These are phyloP conservation scores for Eilema sororculum DNA, from an alignment of 2,888 invertebrate genomes.

Conservation along the genomic window DNA sequence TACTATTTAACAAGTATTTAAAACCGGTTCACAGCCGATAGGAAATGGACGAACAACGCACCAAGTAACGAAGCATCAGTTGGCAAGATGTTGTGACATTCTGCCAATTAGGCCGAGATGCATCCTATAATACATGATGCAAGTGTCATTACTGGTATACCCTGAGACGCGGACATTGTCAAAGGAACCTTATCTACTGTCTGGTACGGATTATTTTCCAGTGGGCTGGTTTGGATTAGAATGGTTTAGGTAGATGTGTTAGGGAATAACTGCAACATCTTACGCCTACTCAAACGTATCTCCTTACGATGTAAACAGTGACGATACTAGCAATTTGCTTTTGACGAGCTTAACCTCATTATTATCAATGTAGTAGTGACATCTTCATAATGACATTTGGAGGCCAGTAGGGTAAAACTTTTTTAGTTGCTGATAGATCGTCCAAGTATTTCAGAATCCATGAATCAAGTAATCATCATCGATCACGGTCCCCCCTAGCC, in stretches of 20 bases:
- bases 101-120: conserved; percentile 34
- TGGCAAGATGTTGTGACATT: conserved; percentile 39
- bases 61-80: conserved; percentile 13
- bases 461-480: too few relatives aligned
- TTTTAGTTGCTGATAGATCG: too few relatives aligned
- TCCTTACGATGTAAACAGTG: neutral
- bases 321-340: neutral
- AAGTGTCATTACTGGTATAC: conserved; percentile 5
- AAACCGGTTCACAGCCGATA: neutral
- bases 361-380: too few relatives aligned
- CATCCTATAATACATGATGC: conserved; percentile 10
- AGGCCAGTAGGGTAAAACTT: too few relatives aligned
- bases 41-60: neutral
- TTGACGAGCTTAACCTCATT: neutral
- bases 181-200: conserved; percentile 1
- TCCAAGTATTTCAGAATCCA: too few relatives aligned
- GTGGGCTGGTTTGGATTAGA: conserved; percentile 1
- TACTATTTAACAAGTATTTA: neutral
- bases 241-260: conserved; percentile 9
- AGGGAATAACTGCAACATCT: neutral
- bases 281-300: neutral
- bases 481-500: too few relatives aligned
- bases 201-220: neutral
- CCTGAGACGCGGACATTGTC: neutral
- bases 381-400: too few relatives aligned